phyloP scores from a whole-genome alignment of 2,888 invertebrate species.

The Ashinkailepas kermadecensis region DNA sequence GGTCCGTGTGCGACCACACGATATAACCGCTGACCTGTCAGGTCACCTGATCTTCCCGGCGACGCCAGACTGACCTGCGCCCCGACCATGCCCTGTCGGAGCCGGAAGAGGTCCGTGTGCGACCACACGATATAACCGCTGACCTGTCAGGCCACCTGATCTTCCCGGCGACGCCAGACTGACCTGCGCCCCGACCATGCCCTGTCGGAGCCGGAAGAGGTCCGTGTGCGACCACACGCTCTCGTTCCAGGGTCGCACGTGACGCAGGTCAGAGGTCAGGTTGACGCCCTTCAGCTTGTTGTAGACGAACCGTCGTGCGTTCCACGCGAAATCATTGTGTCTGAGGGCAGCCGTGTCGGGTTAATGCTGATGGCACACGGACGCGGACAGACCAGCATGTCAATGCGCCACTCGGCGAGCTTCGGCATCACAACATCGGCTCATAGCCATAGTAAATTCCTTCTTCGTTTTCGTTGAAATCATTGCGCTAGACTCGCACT shows the following conservation, averaged over 20 bases:
- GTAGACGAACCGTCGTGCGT: conserved; percentile 79
- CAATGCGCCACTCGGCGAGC: too few species aligned
- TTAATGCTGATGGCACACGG: too few species aligned
- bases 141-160: too few species aligned
- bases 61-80: too few species aligned
- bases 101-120: neutral
- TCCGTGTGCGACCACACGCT: conserved; percentile 89
- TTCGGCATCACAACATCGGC: too few species aligned
- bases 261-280: conserved; percentile 59
- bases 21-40: too few species aligned
- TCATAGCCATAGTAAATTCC: too few species aligned
- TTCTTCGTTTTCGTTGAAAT: too few species aligned
- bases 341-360: conserved; percentile 32
- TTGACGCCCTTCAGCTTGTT: conserved; percentile 77
- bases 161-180: conserved; percentile 32
- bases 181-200: conserved; percentile 81
- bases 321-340: conserved; percentile 85
- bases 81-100: too few species aligned
- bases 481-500: too few species aligned
- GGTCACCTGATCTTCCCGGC: too few species aligned
- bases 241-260: conserved; percentile 71
- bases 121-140: conserved; percentile 43
- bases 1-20: conserved; percentile 41
- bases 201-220: conserved; percentile 68
- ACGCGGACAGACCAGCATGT: too few species aligned